phyloP scores from a whole-genome alignment of 64 coral and sea anemone genomes.

The Stichodactyla mertensii region DNA sequence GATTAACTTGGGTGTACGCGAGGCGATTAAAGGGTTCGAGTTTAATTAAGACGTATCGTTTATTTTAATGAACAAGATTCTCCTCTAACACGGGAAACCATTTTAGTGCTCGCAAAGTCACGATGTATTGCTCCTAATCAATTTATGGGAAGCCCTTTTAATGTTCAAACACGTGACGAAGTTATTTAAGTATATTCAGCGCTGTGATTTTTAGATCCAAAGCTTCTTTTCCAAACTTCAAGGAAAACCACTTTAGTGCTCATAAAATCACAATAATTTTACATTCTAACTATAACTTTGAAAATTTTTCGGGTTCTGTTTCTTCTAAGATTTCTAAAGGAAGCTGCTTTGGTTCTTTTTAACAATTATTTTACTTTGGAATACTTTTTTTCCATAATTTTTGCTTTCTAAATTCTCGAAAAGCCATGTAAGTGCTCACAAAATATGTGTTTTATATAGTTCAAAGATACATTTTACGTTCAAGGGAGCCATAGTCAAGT shows the following conservation, averaged over 20 bases:
- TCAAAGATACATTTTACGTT: neutral
- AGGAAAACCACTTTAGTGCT: no score
- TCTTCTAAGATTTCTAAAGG: neutral
- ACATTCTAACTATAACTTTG: no score
- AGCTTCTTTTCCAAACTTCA: no score
- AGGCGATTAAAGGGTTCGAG: neutral
- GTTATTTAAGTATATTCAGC: no score
- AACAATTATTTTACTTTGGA: no score
- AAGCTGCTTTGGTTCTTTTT: neutral
- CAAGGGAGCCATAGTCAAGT: neutral
- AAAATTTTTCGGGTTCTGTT: neutral
- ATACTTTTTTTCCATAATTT: no score
- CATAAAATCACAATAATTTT: neutral
- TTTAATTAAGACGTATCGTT: slow-evolving; percentile 11
- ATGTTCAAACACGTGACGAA: neutral
- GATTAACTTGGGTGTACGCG: neutral
- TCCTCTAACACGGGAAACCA: neutral
- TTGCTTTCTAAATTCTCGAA: no score
- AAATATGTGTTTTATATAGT: neutral
- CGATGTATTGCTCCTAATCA: no score
- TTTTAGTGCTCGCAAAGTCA: neutral
- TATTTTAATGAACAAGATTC: neutral
- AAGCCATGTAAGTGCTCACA: neutral
- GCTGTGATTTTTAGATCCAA: no score
- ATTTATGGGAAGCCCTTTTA: neutral